phyloP scores from a whole-genome alignment of 2,888 invertebrate genomes.

The Drosophila stalkeri region DNA sequence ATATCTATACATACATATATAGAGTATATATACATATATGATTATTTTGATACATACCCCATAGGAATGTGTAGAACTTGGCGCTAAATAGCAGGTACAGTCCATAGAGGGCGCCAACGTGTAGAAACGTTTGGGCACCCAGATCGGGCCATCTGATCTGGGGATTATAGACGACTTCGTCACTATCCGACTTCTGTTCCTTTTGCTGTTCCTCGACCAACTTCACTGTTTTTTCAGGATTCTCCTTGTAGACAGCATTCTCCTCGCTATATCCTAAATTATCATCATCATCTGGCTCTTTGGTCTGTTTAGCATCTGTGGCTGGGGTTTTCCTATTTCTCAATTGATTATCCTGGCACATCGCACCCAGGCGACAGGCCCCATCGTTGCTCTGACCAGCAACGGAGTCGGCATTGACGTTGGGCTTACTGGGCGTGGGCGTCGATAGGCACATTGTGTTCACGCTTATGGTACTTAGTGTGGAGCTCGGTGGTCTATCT shows the following conservation, averaged over 20 bases:
- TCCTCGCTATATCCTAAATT: constrained; percentile 78
- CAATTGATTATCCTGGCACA: constrained; percentile 48
- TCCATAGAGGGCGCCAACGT: constrained; percentile 90
- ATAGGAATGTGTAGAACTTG: constrained; percentile 88
- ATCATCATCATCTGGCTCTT: constrained; percentile 63
- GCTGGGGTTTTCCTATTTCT: constrained; percentile 50
- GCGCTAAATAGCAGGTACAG: constrained; percentile 88
- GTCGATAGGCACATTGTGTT: constrained; percentile 80
- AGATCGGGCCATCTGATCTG: constrained; percentile 91
- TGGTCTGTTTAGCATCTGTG: constrained; percentile 57
- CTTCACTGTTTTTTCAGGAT: constrained; percentile 10
- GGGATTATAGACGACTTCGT: constrained; percentile 86
- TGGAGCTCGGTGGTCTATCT: constrained; percentile 27
- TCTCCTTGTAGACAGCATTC: constrained; percentile 81
- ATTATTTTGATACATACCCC: constrained; percentile 88
- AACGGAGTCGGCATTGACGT: constrained; percentile 7
- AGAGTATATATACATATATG: not conserved
- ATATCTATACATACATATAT: not conserved
- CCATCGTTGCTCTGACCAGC: constrained; percentile 29
- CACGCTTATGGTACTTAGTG: not conserved
- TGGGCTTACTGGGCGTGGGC: constrained; percentile 54
- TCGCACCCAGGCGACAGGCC: constrained; percentile 44
- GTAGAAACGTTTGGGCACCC: constrained; percentile 89
- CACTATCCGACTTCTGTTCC: constrained; percentile 18
- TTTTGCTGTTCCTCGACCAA: constrained; percentile 22